Evolutionary conservation across 2,113 vertebrate genomes (phyloP).

Genomic region (Passer domesticus): DNA sequence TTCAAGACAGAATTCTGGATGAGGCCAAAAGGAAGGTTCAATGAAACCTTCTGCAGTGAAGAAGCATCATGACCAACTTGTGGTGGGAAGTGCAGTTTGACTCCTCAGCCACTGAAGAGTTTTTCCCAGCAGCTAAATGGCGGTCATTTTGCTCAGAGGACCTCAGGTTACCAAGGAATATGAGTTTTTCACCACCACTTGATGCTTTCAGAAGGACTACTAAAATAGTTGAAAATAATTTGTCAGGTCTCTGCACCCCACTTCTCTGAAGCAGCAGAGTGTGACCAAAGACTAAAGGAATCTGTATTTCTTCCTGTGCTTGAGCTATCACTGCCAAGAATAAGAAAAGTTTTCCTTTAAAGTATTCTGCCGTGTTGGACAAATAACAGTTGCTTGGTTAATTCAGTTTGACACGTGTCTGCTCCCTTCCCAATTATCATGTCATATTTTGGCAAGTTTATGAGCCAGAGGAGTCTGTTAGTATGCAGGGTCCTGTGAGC

Average conservation of each 20-base stretch:
- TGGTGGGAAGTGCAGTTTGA: background rate
- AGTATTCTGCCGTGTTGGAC: background rate
- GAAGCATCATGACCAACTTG: background rate
- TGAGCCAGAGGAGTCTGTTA: background rate
- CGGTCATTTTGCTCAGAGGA: background rate
- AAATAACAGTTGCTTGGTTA: background rate
- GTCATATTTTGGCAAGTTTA: background rate
- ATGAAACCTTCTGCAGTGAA: background rate
- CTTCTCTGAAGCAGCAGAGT: background rate
- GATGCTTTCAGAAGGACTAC: background rate
- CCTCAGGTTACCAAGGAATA: background rate
- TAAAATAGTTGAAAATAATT: background rate
- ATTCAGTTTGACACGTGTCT: slow-evolving; percentile 5
- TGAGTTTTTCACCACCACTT: background rate
- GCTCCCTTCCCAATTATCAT: slow-evolving; percentile 5
- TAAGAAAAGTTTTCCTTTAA: background rate
- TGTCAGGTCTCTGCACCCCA: background rate
- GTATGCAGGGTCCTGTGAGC: background rate
- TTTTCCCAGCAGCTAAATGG: background rate
- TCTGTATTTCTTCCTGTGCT: background rate
- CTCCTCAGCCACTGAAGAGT: background rate
- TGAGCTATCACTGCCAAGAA: background rate
- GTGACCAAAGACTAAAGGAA: background rate
- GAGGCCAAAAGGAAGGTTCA: background rate
- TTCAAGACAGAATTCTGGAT: background rate